phyloP scores from a whole-genome alignment of 2,888 invertebrate species.

The Sphecodes monilicornis region DNA sequence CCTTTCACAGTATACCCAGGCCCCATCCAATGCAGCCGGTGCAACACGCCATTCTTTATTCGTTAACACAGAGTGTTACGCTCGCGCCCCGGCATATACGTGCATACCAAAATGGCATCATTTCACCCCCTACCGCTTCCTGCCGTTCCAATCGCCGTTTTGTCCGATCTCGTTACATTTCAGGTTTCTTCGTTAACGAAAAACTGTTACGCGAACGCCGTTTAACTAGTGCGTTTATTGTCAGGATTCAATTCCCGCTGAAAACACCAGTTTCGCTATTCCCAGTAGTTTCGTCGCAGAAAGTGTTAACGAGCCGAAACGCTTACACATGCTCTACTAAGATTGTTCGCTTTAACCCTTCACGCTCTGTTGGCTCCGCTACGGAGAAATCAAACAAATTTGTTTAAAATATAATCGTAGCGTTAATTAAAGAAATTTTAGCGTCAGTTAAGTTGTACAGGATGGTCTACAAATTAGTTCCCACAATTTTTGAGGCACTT shows the following conservation, averaged over 20 bases:
- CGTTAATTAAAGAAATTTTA: no score
- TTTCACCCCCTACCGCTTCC: conserved; percentile 11
- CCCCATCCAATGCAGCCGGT: conserved; percentile 66
- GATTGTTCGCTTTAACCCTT: background rate
- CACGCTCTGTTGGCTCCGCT: no score
- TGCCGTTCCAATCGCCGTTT: background rate
- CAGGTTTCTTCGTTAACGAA: background rate
- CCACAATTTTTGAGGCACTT: no score
- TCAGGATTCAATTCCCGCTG: background rate
- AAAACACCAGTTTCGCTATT: background rate
- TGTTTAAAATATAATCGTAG: no score
- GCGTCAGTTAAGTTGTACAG: no score
- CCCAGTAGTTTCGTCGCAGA: background rate
- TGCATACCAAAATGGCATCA: conserved; percentile 36
- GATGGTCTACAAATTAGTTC: background rate
- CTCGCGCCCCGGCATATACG: background rate
- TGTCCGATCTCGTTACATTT: conserved; percentile 11
- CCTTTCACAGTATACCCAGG: conserved; percentile 55
- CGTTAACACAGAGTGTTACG: conserved; percentile 65
- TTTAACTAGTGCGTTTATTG: conserved; percentile 15
- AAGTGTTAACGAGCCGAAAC: background rate
- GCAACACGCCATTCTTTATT: conserved; percentile 69
- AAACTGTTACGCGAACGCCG: background rate
- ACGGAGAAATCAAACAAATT: no score
- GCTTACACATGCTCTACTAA: background rate